These are phyloP conservation scores for Dolichotis patagonum DNA, from an alignment of 2,113 vertebrate genomes.

Conservation along the genomic window DNA sequence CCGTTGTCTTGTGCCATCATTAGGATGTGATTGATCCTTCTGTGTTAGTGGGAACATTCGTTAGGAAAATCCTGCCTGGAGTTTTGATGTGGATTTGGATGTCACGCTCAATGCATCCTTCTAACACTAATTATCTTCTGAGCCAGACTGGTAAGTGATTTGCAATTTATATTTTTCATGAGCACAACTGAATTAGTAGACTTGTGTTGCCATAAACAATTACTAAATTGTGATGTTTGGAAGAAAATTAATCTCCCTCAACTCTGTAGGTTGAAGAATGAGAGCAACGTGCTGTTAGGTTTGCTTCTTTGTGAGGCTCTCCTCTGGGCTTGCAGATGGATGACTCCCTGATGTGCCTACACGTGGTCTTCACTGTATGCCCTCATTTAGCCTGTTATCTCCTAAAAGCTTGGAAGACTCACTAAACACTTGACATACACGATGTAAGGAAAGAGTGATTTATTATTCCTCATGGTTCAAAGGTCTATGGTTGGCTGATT, in stretches of 20 bases:
- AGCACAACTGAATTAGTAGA: background rate
- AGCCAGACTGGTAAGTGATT: background rate
- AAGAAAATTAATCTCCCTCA: background rate
- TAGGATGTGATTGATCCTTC: background rate
- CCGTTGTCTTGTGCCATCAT: background rate
- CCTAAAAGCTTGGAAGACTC: background rate
- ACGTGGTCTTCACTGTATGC: background rate
- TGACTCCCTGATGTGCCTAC: too few species aligned
- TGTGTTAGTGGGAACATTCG: too few species aligned
- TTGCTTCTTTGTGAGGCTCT: background rate
- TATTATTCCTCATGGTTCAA: background rate
- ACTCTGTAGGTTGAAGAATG: background rate
- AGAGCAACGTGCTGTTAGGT: fast-evolving
- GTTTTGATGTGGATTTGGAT: background rate
- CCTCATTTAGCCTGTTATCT: background rate
- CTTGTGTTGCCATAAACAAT: background rate
- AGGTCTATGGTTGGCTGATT: background rate
- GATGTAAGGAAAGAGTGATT: background rate
- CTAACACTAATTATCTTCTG: background rate
- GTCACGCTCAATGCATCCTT: background rate
- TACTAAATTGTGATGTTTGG: background rate
- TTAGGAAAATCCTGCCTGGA: background rate
- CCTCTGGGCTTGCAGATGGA: background rate
- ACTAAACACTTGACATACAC: background rate
- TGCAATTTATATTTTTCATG: background rate